Conservation (phyloP, 2,888 invertebrate genomes). For the Brachyptera putata region DNA sequence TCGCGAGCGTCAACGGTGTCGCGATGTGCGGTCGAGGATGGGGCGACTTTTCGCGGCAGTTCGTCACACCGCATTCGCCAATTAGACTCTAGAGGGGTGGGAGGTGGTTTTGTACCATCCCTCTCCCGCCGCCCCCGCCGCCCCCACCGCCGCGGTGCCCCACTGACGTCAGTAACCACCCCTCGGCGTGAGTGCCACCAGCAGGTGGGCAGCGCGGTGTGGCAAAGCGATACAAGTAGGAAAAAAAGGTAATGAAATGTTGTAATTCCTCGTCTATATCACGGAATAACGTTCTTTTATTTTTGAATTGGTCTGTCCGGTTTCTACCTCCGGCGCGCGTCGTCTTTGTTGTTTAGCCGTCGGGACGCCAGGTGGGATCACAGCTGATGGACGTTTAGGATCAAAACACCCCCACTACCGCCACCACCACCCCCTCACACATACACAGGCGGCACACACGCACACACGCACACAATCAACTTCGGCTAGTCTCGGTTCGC, state of each 20-base stretch:
- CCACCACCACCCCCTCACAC: background rate
- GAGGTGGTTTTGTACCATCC: slow-evolving; percentile 15
- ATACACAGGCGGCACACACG: no score
- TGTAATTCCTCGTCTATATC: background rate
- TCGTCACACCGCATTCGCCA: slow-evolving; percentile 35
- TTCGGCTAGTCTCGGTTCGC: slow-evolving; percentile 6
- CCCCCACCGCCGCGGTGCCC: slow-evolving; percentile 19
- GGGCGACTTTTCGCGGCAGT: slow-evolving; percentile 30
- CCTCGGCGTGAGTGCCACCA: slow-evolving; percentile 23
- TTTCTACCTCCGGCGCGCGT: slow-evolving; percentile 1
- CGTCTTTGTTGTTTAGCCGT: slow-evolving; percentile 1
- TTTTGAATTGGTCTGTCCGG: slow-evolving; percentile 11
- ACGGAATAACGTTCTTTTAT: slow-evolving; percentile 11
- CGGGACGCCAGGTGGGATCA: slow-evolving; percentile 16
- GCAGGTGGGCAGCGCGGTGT: slow-evolving; percentile 23
- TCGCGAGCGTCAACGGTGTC: slow-evolving; percentile 15
- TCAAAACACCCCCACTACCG: slow-evolving; percentile 10
- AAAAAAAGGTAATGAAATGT: background rate
- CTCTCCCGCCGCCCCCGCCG: slow-evolving; percentile 25
- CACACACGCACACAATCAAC: background rate
- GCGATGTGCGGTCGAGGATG: slow-evolving; percentile 25
- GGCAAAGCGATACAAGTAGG: slow-evolving; percentile 11
- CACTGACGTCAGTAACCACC: slow-evolving; percentile 21
- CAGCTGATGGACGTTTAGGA: slow-evolving; percentile 19
- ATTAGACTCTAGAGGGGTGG: slow-evolving; percentile 33